phyloP scores from a whole-genome alignment of 2,888 invertebrate genomes.

The Chouioia cunea region DNA sequence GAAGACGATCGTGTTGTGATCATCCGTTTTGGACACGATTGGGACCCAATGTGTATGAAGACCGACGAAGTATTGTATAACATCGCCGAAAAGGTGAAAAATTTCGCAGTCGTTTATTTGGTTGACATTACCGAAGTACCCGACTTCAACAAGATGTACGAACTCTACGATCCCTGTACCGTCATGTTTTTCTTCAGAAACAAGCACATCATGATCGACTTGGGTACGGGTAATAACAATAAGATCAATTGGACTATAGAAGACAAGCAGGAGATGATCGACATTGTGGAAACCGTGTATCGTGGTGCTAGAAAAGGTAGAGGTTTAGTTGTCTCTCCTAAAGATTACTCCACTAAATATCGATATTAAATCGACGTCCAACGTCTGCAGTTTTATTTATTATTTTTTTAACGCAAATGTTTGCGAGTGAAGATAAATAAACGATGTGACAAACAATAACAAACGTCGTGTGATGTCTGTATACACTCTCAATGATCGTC shows the following conservation, averaged over 20 bases:
- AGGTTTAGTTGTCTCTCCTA: constrained; percentile 98
- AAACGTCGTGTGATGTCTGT: no score
- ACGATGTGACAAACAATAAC: no score
- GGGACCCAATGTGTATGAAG: constrained; percentile 99
- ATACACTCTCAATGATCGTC: no score
- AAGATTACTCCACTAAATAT: constrained; percentile 99
- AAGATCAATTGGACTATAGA: constrained; percentile 99
- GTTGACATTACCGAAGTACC: constrained; percentile 98
- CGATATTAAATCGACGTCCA: constrained; percentile 86
- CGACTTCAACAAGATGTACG: constrained; percentile 99
- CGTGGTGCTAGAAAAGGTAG: constrained; percentile 98
- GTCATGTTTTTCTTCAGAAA: constrained; percentile 99
- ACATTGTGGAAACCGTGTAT: constrained; percentile 98
- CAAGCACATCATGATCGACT: constrained; percentile 99
- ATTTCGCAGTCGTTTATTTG: constrained; percentile 97
- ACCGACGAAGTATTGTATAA: constrained; percentile 99
- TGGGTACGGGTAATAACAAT: constrained; percentile 99
- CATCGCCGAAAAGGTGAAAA: constrained; percentile 97
- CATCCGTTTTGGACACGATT: constrained; percentile 98
- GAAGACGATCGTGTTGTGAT: constrained; percentile 99
- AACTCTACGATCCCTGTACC: constrained; percentile 98
- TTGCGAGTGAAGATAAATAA: no score
- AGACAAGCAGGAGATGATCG: constrained; percentile 99
- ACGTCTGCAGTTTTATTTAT: no score
- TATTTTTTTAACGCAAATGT: no score